Evolutionary conservation across 2,888 invertebrate species (phyloP).

Genomic region (Pammene fasciana): DNA sequence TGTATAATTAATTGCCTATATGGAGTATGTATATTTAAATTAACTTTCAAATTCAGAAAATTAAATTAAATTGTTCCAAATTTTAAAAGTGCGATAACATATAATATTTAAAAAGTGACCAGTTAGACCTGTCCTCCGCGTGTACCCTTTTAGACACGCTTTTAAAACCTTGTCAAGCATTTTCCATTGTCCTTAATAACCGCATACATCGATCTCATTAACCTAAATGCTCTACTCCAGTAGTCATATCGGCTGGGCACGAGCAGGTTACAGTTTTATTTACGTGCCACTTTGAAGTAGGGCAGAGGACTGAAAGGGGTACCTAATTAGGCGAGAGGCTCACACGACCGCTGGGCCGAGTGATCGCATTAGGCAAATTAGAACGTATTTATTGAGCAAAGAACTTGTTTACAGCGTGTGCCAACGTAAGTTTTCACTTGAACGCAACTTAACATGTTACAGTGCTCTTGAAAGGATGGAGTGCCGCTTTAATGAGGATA

Average conservation of each 20-base stretch:
- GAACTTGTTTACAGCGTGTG: slow-evolving; percentile 64
- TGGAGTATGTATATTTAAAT: too few relatives aligned
- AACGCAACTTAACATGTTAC: slow-evolving; percentile 24
- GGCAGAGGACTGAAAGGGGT: slow-evolving; percentile 73
- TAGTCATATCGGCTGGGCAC: slow-evolving; percentile 47
- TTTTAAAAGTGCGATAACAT: too few relatives aligned
- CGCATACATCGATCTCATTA: slow-evolving; percentile 55
- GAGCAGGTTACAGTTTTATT: slow-evolving; percentile 63
- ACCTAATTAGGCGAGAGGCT: slow-evolving; percentile 77
- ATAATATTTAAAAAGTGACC: too few relatives aligned
- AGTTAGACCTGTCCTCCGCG: too few relatives aligned
- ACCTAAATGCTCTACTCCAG: slow-evolving; percentile 60
- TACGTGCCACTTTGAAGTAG: slow-evolving; percentile 75
- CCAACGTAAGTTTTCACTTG: slow-evolving; percentile 45
- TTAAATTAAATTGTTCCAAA: too few relatives aligned
- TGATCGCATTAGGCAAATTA: slow-evolving; percentile 79
- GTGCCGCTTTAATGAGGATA: neutral
- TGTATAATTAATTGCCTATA: too few relatives aligned
- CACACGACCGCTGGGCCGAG: slow-evolving; percentile 67
- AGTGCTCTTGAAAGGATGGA: slow-evolving; percentile 11
- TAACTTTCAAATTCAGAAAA: too few relatives aligned
- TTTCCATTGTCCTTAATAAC: slow-evolving; percentile 6
- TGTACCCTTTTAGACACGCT: too few relatives aligned
- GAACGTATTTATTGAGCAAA: slow-evolving; percentile 77
- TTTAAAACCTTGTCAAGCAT: too few relatives aligned